Evolutionary conservation across 2,888 invertebrate species (phyloP).

Genomic region (Lamellibrachia columna): DNA sequence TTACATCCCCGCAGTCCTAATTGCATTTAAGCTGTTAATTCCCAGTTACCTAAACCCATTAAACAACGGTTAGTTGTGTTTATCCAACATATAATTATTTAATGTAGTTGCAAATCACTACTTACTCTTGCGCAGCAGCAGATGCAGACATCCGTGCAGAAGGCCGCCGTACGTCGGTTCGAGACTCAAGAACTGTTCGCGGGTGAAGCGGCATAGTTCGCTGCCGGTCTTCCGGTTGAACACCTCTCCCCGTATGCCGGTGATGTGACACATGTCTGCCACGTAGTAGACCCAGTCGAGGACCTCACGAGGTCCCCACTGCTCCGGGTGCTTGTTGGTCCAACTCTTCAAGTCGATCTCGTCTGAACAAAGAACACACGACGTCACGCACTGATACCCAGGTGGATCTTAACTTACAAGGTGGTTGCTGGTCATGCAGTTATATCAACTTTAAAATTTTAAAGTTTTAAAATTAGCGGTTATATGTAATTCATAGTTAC

Average conservation of each 20-base stretch:
- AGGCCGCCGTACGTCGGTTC: neutral
- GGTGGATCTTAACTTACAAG: neutral
- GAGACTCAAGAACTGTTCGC: neutral
- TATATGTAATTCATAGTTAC: neutral
- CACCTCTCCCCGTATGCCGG: neutral
- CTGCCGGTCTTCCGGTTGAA: neutral
- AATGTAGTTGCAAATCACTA: neutral
- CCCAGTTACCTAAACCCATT: neutral
- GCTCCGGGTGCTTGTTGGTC: neutral
- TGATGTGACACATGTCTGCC: neutral
- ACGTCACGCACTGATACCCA: neutral
- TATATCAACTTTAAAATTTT: too few species aligned
- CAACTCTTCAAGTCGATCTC: neutral
- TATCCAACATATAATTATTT: neutral
- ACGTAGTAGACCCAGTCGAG: slow-evolving; percentile 12
- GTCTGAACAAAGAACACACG: neutral
- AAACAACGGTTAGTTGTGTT: neutral
- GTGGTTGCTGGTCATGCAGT: neutral
- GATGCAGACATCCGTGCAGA: neutral
- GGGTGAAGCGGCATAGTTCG: neutral
- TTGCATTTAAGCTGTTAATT: neutral
- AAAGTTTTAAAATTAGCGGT: too few species aligned
- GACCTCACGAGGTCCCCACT: neutral
- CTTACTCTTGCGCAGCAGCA: neutral
- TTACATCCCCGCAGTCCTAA: neutral